Conservation (phyloP, 2,113 vertebrate species). For the Phylloscopus trochilus region DNA sequence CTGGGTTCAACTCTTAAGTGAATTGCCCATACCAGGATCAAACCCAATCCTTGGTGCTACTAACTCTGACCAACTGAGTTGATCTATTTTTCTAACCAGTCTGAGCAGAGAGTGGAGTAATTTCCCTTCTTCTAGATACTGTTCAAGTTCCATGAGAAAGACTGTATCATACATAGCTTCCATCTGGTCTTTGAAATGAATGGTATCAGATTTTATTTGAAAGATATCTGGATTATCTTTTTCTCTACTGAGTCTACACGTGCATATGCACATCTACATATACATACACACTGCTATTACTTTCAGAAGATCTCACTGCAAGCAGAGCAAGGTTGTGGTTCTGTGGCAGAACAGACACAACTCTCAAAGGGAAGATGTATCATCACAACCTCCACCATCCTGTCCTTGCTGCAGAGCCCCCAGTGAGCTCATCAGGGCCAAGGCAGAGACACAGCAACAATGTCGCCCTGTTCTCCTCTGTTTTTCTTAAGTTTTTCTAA, state of each 20-base stretch:
- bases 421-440: background rate
- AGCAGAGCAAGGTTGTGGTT: background rate
- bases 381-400: background rate
- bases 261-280: accelerated
- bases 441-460: background rate
- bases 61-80: background rate
- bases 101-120: background rate
- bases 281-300: accelerated
- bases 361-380: background rate
- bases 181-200: background rate
- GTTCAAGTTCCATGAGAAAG: background rate
- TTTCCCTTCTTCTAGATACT: background rate
- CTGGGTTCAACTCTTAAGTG: background rate
- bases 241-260: background rate
- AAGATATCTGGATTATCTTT: background rate
- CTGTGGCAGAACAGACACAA: background rate
- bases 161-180: background rate
- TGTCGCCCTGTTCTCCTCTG: too few species aligned
- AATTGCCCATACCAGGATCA: background rate
- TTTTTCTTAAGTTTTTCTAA: too few species aligned
- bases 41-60: too few species aligned
- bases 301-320: background rate
- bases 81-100: background rate
- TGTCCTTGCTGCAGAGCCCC: background rate
- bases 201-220: background rate